Conservation (phyloP, 1,140 invertebrate species). For the Drosophila teissieri region DNA sequence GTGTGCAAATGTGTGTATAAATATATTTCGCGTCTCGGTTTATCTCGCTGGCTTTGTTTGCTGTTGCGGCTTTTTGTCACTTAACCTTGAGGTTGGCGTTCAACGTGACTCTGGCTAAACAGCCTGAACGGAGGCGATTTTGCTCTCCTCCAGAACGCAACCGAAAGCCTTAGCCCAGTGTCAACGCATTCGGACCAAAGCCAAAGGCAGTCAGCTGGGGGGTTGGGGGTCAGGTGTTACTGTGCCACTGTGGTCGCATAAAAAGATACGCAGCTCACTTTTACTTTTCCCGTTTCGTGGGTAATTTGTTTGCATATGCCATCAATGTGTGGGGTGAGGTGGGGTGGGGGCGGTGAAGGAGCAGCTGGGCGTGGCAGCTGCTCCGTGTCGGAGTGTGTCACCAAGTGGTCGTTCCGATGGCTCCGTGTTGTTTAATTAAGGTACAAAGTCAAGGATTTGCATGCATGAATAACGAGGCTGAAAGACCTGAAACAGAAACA, state of each 20-base stretch:
- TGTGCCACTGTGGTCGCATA: slow-evolving; percentile 57
- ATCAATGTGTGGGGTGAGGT: no score
- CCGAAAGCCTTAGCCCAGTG: slow-evolving; percentile 32
- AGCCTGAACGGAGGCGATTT: slow-evolving; percentile 21
- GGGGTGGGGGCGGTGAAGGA: neutral
- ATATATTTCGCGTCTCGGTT: slow-evolving; percentile 10
- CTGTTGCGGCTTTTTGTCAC: slow-evolving; percentile 48
- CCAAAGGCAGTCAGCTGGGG: neutral
- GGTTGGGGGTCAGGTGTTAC: slow-evolving; percentile 7
- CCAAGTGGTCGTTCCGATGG: slow-evolving; percentile 60
- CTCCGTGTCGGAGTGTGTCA: slow-evolving; percentile 31
- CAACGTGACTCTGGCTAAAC: slow-evolving; percentile 72
- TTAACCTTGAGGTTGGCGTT: slow-evolving; percentile 66
- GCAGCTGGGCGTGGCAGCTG: slow-evolving; percentile 24
- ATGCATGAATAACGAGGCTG: slow-evolving; percentile 38
- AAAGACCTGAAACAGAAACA: no score
- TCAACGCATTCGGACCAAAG: slow-evolving; percentile 61
- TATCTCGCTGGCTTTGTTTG: slow-evolving; percentile 26
- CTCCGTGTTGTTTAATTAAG: slow-evolving; percentile 69
- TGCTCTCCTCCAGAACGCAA: neutral
- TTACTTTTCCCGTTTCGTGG: slow-evolving; percentile 33
- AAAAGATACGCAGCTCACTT: slow-evolving; percentile 60
- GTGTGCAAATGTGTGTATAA: slow-evolving; percentile 4
- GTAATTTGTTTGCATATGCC: slow-evolving; percentile 71
- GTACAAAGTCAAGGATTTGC: slow-evolving; percentile 68